phyloP scores from a whole-genome alignment of 1,140 invertebrate genomes.

The Caenorhabditis brenneri region DNA sequence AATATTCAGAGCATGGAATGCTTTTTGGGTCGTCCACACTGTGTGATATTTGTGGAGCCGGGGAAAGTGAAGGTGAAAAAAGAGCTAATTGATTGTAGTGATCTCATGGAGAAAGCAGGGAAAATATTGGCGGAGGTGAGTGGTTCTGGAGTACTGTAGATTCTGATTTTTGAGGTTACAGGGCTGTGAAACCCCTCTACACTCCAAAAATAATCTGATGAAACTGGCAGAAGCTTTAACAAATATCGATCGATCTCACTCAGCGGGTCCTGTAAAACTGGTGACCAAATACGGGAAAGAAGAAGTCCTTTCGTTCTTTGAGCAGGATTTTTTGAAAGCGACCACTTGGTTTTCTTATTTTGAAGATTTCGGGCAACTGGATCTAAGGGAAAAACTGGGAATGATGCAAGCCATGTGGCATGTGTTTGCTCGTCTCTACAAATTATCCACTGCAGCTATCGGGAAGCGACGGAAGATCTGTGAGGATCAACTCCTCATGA shows the following conservation, averaged over 20 bases:
- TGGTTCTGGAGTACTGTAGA: background rate
- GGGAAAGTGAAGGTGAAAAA: background rate
- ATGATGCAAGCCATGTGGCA: slow-evolving; percentile 3
- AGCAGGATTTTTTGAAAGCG: background rate
- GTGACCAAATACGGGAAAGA: slow-evolving; percentile 11
- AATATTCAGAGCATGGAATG: slow-evolving; percentile 3
- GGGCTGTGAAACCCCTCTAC: background rate
- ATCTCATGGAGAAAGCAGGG: background rate
- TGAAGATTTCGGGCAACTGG: background rate
- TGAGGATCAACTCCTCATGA: background rate
- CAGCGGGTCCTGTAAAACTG: background rate
- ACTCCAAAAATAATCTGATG: background rate
- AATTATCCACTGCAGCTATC: background rate
- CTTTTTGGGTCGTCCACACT: background rate
- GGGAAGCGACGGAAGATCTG: background rate
- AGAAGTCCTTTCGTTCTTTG: background rate
- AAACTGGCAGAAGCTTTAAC: background rate
- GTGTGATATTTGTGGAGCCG: background rate
- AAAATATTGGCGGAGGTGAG: background rate
- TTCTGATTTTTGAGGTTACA: background rate
- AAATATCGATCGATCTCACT: background rate
- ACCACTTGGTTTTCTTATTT: background rate
- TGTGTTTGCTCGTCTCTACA: background rate
- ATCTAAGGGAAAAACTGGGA: background rate
- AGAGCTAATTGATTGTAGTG: background rate